A percentile compares a stretch with the other conserved stretches of the same genome.
Conservation (phyloP, 2,113 vertebrate genomes). For the Sialia sialis region DNA sequence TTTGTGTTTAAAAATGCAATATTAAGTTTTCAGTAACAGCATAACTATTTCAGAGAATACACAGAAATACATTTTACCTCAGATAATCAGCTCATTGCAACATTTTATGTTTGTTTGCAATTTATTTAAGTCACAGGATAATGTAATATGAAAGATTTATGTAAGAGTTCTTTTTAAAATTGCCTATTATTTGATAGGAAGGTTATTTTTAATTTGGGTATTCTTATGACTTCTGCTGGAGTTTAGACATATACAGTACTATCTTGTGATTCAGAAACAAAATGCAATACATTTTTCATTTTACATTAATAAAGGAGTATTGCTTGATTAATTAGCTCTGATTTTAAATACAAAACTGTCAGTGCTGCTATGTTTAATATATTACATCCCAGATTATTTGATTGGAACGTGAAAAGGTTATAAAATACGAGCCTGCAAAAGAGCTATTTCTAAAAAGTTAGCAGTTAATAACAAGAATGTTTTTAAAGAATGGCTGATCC, state of each 20-base stretch:
- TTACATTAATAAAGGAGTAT: neutral
- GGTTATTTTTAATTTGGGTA: neutral
- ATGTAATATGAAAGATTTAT: neutral
- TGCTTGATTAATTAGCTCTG: neutral
- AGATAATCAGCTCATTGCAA: neutral
- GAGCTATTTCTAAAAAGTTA: neutral
- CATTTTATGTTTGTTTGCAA: neutral
- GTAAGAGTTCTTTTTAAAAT: neutral
- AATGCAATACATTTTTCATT: neutral
- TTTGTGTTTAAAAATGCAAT: neutral
- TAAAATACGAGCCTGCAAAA: neutral
- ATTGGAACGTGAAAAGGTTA: neutral
- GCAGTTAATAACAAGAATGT: neutral
- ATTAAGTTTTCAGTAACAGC: neutral
- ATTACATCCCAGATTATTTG: neutral
- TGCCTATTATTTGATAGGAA: neutral
- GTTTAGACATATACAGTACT: neutral
- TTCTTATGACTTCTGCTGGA: neutral
- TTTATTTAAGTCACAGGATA: neutral
- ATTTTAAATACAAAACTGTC: neutral
- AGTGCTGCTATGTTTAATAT: neutral
- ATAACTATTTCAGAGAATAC: neutral
- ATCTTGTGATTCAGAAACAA: neutral
- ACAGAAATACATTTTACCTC: neutral
- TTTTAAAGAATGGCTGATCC: neutral